Evolutionary conservation across 2,888 invertebrate species (phyloP), one percentile per base, ranked within the genome.

Genomic region (Lymantria monacha): DNA sequence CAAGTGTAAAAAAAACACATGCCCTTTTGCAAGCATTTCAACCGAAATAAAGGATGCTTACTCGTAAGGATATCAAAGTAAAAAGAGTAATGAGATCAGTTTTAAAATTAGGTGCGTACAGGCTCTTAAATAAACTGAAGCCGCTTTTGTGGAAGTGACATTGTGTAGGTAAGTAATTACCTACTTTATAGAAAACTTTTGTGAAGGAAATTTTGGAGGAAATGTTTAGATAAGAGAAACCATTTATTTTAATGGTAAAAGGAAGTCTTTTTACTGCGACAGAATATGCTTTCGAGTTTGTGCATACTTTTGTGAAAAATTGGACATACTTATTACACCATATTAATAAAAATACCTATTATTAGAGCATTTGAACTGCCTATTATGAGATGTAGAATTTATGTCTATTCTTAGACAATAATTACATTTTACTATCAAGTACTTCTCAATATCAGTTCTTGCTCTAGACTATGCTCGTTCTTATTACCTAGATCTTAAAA

Each of bases 231-330:
- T 79, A 80, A 77, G 70, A 56, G 61, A 73, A 69, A 60, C 77
- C 74, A 79, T 80, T 81, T 74, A 74, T 80, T 78, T 74, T 64
- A 73, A 74, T 79, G 80, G 79, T 78, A 79, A 79, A 79, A 79
- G 68, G 69, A 66, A 60, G 68, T 63, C 68, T 62, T 66, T 63
- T 65, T 62, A 60, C 59, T 64, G 49, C 61, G 46, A 47, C 55
- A 61, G 59, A 64, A 67, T 70, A 71, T 55, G 54, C 45, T 63
- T 63, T 33, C 10, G 9, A 33, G 33, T 33, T 33, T 33, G 33
- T 33, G 10, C 33, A 33, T 33, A 8, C 33, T 33, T 33, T 33
- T 33, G 33, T 33, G 9, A 8, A 7, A 33, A 33, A 33, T 22
- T 22, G 5, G 22, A 5, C 5, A 22, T 22, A 5, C 22, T 22